Percentiles rank a stretch among this genome's conserved stretches.
Evolutionary conservation across 2,888 invertebrate species (phyloP).

Genomic region (Microplitis manilae): DNA sequence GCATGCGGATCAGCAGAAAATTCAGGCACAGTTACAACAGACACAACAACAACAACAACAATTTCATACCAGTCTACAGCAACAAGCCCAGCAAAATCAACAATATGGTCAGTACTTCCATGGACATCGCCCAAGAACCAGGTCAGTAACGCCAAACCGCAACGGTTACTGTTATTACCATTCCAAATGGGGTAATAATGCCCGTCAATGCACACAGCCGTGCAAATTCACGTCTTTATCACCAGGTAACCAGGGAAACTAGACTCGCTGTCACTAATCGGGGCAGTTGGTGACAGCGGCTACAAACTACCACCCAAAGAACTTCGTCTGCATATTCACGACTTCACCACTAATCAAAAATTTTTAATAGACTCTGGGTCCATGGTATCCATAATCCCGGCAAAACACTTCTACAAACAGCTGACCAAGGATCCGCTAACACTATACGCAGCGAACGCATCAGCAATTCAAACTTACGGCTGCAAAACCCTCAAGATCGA

Average conservation of each 20-base stretch:
- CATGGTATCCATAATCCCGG: slow-evolving; percentile 36
- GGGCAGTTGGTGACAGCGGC: slow-evolving; percentile 34
- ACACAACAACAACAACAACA: no score
- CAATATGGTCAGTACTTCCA: no score
- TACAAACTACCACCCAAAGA: not conserved
- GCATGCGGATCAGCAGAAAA: no score
- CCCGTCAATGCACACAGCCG: not conserved
- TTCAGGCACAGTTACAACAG: no score
- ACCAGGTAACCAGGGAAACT: slow-evolving; percentile 30
- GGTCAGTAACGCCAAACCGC: no score
- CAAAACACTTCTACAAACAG: not conserved
- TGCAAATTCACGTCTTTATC: not conserved
- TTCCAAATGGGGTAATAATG: no score
- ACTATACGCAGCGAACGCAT: slow-evolving; percentile 33
- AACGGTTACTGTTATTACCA: no score
- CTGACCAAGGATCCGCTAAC: not conserved
- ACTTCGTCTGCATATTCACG: slow-evolving; percentile 29
- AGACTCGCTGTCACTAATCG: slow-evolving; percentile 27
- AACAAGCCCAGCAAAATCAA: no score
- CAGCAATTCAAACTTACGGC: slow-evolving; percentile 31
- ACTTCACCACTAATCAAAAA: slow-evolving; percentile 8
- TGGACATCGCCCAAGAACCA: no score
- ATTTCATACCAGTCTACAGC: no score
- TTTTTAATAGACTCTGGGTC: slow-evolving; percentile 42
- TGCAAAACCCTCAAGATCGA: not conserved